Conservation (phyloP, 2,888 invertebrate genomes). For the Euplagia quadripunctaria region DNA sequence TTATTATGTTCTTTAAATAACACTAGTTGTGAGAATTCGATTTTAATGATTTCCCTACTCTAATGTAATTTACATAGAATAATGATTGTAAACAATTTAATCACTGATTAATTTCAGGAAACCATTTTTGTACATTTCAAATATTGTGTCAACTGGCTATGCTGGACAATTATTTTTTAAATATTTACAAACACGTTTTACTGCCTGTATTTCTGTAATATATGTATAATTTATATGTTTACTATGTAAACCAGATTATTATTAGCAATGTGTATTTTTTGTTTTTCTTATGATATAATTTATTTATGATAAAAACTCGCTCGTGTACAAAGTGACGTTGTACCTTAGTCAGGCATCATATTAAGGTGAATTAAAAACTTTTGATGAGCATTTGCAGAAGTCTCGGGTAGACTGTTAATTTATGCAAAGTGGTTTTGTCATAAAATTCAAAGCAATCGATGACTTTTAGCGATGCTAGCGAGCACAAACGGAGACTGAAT, state of each 20-base stretch:
- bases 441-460: too few relatives aligned
- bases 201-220: neutral
- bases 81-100: neutral
- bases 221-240: neutral
- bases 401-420: too few relatives aligned
- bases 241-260: neutral
- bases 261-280: neutral
- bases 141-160: neutral
- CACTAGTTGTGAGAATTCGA: neutral
- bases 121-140: neutral
- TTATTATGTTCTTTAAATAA: neutral
- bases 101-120: neutral
- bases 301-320: too few relatives aligned
- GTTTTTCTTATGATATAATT: too few relatives aligned
- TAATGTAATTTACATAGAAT: neutral
- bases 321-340: too few relatives aligned
- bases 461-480: too few relatives aligned
- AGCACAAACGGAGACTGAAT: too few relatives aligned
- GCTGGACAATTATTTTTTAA: neutral
- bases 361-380: too few relatives aligned
- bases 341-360: too few relatives aligned
- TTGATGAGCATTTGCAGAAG: too few relatives aligned
- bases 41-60: neutral
- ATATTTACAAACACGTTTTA: neutral
- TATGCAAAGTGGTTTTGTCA: too few relatives aligned